Percentiles rank a stretch among this genome's conserved stretches.
Evolutionary conservation across 2,113 vertebrate genomes (phyloP).

Genomic region (Nerophis lumbriciformis): DNA sequence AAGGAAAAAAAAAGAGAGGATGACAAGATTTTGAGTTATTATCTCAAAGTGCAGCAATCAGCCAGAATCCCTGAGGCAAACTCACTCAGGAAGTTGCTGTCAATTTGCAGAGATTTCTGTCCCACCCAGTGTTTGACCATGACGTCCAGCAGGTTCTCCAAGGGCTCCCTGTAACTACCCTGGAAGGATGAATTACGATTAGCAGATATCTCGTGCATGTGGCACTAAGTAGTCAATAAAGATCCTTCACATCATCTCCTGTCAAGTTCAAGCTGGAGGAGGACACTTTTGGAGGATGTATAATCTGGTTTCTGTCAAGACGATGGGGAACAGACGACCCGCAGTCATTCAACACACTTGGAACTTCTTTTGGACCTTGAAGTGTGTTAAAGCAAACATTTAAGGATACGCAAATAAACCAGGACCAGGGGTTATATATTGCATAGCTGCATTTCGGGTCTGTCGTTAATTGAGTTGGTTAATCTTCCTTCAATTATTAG

Average conservation of each 20-base stretch:
- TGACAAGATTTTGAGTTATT: neutral
- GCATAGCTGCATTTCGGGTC: conserved; percentile 24
- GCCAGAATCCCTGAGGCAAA: conserved; percentile 28
- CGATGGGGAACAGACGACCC: conserved; percentile 48
- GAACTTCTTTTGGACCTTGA: conserved; percentile 31
- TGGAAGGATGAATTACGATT: neutral
- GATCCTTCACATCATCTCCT: conserved; percentile 9
- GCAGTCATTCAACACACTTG: conserved; percentile 40
- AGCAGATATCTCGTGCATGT: neutral
- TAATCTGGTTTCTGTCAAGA: conserved; percentile 49
- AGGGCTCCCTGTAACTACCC: conserved; percentile 56
- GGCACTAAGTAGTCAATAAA: neutral
- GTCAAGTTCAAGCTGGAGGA: conserved; percentile 36
- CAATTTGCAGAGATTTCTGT: conserved; percentile 65
- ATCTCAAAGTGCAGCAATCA: conserved; percentile 25
- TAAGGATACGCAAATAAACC: conserved; percentile 22
- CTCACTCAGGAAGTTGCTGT: conserved; percentile 78
- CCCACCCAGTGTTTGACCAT: conserved; percentile 76
- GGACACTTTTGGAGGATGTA: conserved; percentile 55
- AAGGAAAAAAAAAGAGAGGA: conserved; percentile 34
- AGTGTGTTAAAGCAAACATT: conserved; percentile 10
- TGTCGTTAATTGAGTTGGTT: neutral
- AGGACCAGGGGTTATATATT: conserved; percentile 60
- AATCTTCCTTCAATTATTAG: neutral
- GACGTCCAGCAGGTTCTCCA: conserved; percentile 72